phyloP scores from a whole-genome alignment of 2,888 invertebrate genomes.

The Nomada goodeniana region DNA sequence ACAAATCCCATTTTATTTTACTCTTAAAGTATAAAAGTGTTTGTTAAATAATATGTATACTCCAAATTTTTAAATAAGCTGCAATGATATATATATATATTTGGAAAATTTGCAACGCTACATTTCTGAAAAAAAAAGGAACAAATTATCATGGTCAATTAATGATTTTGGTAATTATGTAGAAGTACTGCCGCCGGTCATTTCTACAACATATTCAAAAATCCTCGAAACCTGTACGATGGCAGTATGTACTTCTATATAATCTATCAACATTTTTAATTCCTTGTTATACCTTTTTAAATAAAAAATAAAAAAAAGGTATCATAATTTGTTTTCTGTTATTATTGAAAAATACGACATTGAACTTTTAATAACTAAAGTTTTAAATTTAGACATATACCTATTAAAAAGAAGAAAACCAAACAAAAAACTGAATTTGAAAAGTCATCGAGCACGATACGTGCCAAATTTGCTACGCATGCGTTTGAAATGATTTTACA shows the following conservation, averaged over 20 bases:
- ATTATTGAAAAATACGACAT: constrained; percentile 9
- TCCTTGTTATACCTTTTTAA: constrained; percentile 22
- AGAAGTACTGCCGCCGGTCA: no score
- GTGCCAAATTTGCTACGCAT: neutral
- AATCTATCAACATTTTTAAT: neutral
- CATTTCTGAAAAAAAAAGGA: neutral
- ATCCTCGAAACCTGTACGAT: no score
- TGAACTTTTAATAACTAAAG: no score
- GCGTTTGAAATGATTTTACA: neutral
- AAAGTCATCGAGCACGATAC: neutral
- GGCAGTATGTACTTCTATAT: no score
- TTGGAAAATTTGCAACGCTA: neutral
- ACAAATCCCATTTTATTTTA: neutral
- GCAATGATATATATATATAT: constrained; percentile 9
- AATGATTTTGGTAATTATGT: constrained; percentile 10
- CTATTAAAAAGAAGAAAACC: no score
- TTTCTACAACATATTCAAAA: no score
- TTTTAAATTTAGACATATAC: no score
- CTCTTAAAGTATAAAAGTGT: neutral
- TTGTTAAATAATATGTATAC: neutral
- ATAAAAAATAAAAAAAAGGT: constrained; percentile 6
- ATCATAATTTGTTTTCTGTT: neutral
- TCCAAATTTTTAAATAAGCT: neutral
- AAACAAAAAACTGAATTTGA: no score
- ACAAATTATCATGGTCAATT: neutral